Evolutionary conservation across 2,888 invertebrate genomes (phyloP), one percentile per base, ranked within the genome.

Genomic region (Syrphus vitripennis): DNA sequence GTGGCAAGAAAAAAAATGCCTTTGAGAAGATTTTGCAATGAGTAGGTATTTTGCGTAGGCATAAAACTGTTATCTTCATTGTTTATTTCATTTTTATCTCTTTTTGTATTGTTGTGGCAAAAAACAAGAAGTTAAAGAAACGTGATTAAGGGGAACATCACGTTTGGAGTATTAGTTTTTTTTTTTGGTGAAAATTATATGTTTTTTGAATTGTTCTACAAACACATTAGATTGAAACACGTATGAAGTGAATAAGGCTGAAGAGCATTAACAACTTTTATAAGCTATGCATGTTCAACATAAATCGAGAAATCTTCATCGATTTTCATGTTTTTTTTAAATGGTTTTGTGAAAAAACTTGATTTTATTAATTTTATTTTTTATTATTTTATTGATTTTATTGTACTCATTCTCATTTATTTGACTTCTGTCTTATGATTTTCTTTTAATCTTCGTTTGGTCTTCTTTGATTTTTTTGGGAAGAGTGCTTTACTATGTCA

Each of bases 71-170:
- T 50, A 65, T 45, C 19, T 45, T 29, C 29, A 65, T 50, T 67
- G 67, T 34, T 50, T 50, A 10, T 24, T 65, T 78, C 29, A 7
- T 59, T 24, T n/a, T 26, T 61, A 40, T 40, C 9, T 61, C 1
- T 14, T n/a, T 10, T 57, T 63, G 29, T 6, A 50, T 50, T n/a
- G 50, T 14, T 55, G 16, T 34, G 19, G 14, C 9, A 16, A 59
- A 80, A n/a, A 71, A 83, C 55, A 61, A 69, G 80, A 75, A 83
- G 24, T 40, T 4, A 24, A 71, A 65, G 76, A 65, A 45, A 70
- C 80, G 65, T 83, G 83, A 83, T 69, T 83, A 53, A 55, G 79
- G 69, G 24, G 75, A 80, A 40, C 31, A 34, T 76, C 55, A 26
- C 3, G 19, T 37, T 59, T 21, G 3, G 14, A 24, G 14, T 3